phyloP scores from a whole-genome alignment of 2,888 invertebrate genomes.

The Mythimna lalbum region DNA sequence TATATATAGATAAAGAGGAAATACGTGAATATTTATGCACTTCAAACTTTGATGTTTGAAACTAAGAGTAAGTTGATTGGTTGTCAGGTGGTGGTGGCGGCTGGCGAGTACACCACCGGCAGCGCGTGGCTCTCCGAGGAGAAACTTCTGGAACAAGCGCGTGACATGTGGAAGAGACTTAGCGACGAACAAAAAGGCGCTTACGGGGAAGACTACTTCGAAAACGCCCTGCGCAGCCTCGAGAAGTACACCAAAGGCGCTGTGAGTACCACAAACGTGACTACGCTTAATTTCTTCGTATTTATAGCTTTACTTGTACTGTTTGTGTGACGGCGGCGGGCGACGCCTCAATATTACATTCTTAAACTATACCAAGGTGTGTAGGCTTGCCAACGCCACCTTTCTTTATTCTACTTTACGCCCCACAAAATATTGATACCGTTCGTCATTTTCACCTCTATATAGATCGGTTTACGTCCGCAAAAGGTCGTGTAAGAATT shows the following conservation, averaged over 20 bases:
- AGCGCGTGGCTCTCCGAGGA: slow-evolving; percentile 94
- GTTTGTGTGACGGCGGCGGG: slow-evolving; percentile 3
- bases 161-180: slow-evolving; percentile 95
- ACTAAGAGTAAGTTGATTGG: slow-evolving; percentile 28
- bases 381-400: background rate
- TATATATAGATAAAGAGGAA: background rate
- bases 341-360: slow-evolving; percentile 31
- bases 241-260: slow-evolving; percentile 94
- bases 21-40: slow-evolving; percentile 2
- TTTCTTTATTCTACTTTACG: slow-evolving; percentile 34
- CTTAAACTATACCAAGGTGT: slow-evolving; percentile 14
- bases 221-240: slow-evolving; percentile 94
- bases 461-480: background rate
- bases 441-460: slow-evolving; percentile 27
- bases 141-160: slow-evolving; percentile 93
- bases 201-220: slow-evolving; percentile 96
- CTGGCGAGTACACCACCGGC: slow-evolving; percentile 96
- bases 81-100: slow-evolving; percentile 93
- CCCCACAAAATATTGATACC: slow-evolving; percentile 42
- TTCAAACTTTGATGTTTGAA: slow-evolving; percentile 4
- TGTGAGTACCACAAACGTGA: slow-evolving; percentile 84
- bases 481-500: slow-evolving; percentile 35
- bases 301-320: slow-evolving; percentile 51
- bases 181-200: slow-evolving; percentile 94
- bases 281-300: slow-evolving; percentile 64